Evolutionary conservation across 2,888 invertebrate species (phyloP).

Genomic region (Nemotelus nigrinus): DNA sequence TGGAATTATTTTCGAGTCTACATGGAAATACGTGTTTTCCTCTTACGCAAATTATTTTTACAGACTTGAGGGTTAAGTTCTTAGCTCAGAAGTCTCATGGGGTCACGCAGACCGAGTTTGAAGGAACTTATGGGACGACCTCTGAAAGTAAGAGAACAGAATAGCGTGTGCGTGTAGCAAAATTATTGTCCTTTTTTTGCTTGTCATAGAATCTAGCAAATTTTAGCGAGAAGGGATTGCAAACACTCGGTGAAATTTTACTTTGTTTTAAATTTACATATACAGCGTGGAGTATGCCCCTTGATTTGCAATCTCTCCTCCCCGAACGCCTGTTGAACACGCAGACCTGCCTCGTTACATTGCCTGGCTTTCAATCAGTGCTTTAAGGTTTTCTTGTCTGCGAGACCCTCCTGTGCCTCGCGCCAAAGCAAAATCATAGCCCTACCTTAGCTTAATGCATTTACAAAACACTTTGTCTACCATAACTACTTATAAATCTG

Average conservation of each 20-base stretch:
- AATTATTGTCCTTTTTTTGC: neutral
- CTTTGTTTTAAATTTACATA: neutral
- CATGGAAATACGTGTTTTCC: constrained; percentile 28
- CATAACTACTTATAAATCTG: constrained; percentile 43
- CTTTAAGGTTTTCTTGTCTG: neutral
- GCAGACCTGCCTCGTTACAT: neutral
- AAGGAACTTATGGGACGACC: constrained; percentile 20
- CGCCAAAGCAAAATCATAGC: neutral
- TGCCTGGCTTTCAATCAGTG: neutral
- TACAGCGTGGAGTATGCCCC: neutral
- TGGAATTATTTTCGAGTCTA: neutral
- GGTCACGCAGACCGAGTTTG: neutral
- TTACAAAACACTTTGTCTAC: constrained; percentile 36
- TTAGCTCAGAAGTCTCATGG: neutral
- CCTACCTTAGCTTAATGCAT: neutral
- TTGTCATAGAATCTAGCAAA: neutral
- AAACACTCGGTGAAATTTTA: neutral
- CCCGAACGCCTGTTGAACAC: neutral
- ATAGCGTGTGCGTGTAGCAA: constrained; percentile 43
- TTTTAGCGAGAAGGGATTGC: constrained; percentile 27
- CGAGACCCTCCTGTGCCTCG: neutral
- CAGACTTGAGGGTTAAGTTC: neutral
- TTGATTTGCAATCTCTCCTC: constrained; percentile 16
- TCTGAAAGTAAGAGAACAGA: constrained; percentile 51
- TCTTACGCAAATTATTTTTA: neutral